Base-by-base conservation (phyloP, 2,888 invertebrate species). In the Acanthosepion esculentum region DNA sequence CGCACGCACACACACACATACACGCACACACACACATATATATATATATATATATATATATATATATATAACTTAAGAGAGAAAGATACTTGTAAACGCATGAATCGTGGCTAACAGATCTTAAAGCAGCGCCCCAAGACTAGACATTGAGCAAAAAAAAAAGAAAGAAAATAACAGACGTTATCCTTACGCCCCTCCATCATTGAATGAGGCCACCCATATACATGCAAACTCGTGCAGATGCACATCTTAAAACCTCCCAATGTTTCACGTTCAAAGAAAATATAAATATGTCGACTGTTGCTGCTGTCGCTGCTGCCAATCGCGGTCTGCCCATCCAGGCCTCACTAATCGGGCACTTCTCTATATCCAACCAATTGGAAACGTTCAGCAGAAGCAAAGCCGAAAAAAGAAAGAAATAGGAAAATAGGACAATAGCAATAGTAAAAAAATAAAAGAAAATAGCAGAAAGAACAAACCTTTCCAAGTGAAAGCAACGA, bases 261-360 rank as follows among this genome's bases (percentile, higher is more conserved):
- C 59, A 59, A 23, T 59, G 59, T 59, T 55, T 59, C 59, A 59
- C 59, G 59, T 78, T 78, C n/a, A 78, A 78, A 12, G 12, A n/a
- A n/a, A 15, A 78, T n/a, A 78, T n/a, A 78, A n/a, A 78, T 78
- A 78, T 78, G 78, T 78, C 18, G 33, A 33, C 78, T 78, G 78
- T 78, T 78, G 78, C 78, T 78, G 78, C n/a, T 15, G 78, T 78
- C 78, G n/a, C 78, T 78, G 78, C 33, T 78, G n/a, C 78, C 78
- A 78, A 78, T 78, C 78, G 78, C 78, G n/a, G 78, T 15, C 78
- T 78, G n/a, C 78, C 78, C 78, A n/a, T 78, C 78, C 78, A 78
- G 78, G 78, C 78, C 78, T 78, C 18, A 78, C 78, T 78, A 78
- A 78, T 78, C 78, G 33, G 78, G 78, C 78, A 78, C 78, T 78